Evolutionary conservation across 2,888 invertebrate species (phyloP).

Genomic region (Dryobotodes eremita): DNA sequence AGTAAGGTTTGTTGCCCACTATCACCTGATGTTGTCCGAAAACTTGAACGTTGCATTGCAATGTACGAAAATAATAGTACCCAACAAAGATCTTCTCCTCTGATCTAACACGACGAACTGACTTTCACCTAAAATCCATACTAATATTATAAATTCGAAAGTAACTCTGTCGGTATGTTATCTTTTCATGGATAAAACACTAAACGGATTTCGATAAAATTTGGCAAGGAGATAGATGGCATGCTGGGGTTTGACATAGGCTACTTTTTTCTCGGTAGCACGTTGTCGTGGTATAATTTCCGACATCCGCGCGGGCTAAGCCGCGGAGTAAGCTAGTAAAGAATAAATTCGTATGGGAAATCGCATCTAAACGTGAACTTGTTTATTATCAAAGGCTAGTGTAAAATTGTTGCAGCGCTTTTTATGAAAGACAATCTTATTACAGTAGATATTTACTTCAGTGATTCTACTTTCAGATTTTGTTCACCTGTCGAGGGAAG

Average conservation of each 20-base stretch:
- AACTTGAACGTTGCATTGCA: not conserved
- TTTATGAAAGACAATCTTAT: conserved; percentile 30
- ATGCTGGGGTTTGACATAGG: too few species aligned
- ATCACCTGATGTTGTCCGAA: not conserved
- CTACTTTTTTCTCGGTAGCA: too few species aligned
- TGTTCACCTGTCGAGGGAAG: conserved; percentile 48
- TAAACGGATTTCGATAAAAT: too few species aligned
- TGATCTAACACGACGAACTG: not conserved
- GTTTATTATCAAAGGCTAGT: not conserved
- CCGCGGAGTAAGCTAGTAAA: too few species aligned
- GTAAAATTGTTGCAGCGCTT: conserved; percentile 9
- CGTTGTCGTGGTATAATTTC: too few species aligned
- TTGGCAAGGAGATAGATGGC: too few species aligned
- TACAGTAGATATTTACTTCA: conserved; percentile 49
- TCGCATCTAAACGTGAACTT: not conserved
- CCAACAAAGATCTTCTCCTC: not conserved
- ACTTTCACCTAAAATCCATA: conserved; percentile 1
- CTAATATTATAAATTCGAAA: too few species aligned
- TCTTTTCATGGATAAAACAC: too few species aligned
- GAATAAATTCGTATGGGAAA: not conserved
- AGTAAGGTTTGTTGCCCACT: conserved; percentile 40
- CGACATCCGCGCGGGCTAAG: too few species aligned
- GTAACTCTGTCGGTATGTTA: too few species aligned
- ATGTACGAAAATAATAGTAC: not conserved
- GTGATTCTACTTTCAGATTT: conserved; percentile 56